These are phyloP conservation scores for Threskiornis aethiopicus DNA, from an alignment of 2,797 vertebrate genomes.

Conservation along the genomic window DNA sequence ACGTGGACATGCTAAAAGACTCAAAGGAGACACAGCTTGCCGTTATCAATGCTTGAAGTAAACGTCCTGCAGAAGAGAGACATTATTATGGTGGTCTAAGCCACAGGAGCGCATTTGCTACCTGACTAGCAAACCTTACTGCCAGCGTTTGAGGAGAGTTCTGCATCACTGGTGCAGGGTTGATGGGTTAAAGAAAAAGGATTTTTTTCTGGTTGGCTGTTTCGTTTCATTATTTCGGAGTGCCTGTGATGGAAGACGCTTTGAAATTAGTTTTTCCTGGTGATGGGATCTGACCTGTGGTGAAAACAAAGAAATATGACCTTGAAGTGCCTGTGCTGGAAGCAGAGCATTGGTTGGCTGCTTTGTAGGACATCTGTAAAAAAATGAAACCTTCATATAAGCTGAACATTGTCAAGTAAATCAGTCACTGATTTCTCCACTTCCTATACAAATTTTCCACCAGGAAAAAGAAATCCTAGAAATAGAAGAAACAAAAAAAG, in stretches of 20 bases:
- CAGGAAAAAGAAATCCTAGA: conserved; percentile 56
- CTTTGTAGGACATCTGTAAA: conserved; percentile 31
- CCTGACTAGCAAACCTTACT: neutral
- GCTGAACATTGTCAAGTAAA: conserved; percentile 14
- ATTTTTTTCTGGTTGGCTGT: neutral
- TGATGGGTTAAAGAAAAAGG: neutral
- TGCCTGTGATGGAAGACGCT: conserved; percentile 41
- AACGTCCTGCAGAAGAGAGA: neutral
- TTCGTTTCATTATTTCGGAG: neutral
- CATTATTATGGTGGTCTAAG: neutral
- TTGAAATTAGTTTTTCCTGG: conserved; percentile 50
- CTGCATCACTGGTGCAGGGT: neutral
- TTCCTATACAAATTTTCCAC: neutral
- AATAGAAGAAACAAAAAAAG: conserved; percentile 30
- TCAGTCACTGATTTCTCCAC: conserved; percentile 19
- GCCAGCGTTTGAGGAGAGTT: neutral
- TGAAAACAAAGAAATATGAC: conserved; percentile 18
- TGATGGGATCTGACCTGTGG: conserved; percentile 38
- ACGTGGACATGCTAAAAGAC: neutral
- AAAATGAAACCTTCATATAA: conserved; percentile 19
- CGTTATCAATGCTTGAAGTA: neutral
- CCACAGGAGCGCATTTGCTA: neutral
- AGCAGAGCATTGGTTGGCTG: neutral
- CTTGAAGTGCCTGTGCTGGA: neutral
- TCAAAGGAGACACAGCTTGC: neutral